Conservation (phyloP, 2,888 invertebrate species). For the Tyria jacobaeae region DNA sequence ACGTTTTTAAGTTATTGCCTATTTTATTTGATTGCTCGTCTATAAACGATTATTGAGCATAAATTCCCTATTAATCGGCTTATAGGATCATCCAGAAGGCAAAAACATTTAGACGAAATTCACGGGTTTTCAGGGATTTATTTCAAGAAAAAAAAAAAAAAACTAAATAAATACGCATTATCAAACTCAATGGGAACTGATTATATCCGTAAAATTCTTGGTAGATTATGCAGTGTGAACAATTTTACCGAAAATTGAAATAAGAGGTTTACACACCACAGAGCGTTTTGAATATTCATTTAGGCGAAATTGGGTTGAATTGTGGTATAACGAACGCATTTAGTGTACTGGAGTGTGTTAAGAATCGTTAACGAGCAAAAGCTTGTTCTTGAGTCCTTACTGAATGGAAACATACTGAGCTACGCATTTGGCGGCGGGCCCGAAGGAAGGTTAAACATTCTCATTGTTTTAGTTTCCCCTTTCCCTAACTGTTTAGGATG, state of each 20-base stretch:
- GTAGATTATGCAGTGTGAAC: conserved; percentile 10
- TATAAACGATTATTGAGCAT: conserved; percentile 2
- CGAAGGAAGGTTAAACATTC: too few species aligned
- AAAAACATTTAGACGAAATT: background rate
- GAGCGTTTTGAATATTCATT: conserved; percentile 27
- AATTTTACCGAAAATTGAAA: conserved; percentile 30
- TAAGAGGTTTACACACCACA: conserved; percentile 36
- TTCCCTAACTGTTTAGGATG: too few species aligned
- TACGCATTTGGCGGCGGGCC: conserved; percentile 15
- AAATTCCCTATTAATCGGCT: conserved; percentile 9
- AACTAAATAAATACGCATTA: conserved; percentile 6
- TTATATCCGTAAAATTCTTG: background rate
- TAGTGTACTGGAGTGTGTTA: conserved; percentile 27
- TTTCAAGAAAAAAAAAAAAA: background rate
- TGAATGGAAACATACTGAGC: conserved; percentile 29
- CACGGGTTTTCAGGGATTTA: background rate
- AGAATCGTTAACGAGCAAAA: conserved; percentile 48
- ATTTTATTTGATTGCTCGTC: conserved; percentile 3
- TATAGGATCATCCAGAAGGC: conserved; percentile 1
- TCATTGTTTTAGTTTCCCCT: too few species aligned
- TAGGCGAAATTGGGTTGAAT: conserved; percentile 30
- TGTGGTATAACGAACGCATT: conserved; percentile 33
- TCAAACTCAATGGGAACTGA: background rate
- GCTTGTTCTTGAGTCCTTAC: conserved; percentile 38
- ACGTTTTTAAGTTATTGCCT: background rate